Percentiles rank a stretch among this genome's conserved stretches.
These are phyloP conservation scores for Hyphantria cunea DNA, from an alignment of 1,140 invertebrate genomes.

Conservation along the genomic window DNA sequence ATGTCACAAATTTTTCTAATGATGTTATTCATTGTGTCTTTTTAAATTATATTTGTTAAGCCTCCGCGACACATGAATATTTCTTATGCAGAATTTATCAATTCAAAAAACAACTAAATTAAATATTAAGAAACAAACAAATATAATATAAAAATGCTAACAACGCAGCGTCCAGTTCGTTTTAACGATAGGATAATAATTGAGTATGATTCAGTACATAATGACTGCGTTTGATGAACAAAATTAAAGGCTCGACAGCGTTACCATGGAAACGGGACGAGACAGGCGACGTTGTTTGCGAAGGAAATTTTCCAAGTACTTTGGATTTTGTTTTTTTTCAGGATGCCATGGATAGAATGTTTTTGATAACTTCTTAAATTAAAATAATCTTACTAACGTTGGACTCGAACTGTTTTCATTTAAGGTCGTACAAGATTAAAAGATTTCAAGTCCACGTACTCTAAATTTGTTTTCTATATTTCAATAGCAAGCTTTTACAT, in stretches of 20 bases:
- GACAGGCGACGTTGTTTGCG: conserved; percentile 9
- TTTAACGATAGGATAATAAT: conserved; percentile 57
- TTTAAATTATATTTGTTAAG: too few relatives aligned
- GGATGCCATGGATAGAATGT: background rate
- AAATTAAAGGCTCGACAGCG: conserved; percentile 47
- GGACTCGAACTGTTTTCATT: too few relatives aligned
- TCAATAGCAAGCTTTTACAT: too few relatives aligned
- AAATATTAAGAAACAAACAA: conserved; percentile 1
- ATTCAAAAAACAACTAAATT: too few relatives aligned
- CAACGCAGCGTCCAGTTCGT: conserved; percentile 36
- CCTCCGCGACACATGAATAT: too few relatives aligned
- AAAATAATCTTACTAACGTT: too few relatives aligned
- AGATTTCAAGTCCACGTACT: too few relatives aligned
- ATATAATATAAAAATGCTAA: conserved; percentile 7
- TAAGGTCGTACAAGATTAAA: too few relatives aligned
- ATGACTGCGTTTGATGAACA: conserved; percentile 43
- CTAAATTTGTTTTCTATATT: too few relatives aligned
- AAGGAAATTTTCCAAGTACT: background rate
- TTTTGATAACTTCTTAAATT: background rate
- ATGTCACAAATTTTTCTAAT: too few relatives aligned
- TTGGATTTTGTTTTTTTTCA: background rate
- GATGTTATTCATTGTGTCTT: too few relatives aligned
- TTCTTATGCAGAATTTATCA: too few relatives aligned
- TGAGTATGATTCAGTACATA: conserved; percentile 52
- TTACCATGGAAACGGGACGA: conserved; percentile 37